phyloP scores from a whole-genome alignment of 2,113 vertebrate genomes.

The Donacobius atricapilla region DNA sequence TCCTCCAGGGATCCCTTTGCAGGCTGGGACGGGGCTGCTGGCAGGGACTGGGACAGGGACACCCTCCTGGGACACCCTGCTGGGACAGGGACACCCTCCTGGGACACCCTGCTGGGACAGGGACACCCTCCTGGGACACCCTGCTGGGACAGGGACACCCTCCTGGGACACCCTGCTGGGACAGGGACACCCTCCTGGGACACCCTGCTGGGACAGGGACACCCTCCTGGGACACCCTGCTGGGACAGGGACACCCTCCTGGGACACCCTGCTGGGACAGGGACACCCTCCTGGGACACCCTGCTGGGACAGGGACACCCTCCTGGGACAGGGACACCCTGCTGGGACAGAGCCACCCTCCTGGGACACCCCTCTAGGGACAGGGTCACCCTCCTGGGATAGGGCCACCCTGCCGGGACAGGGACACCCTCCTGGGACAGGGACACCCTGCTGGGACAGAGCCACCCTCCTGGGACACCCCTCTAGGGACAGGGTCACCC shows the following conservation, averaged over 20 bases:
- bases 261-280: not conserved
- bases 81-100: not conserved
- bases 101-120: not conserved
- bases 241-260: rapidly evolving
- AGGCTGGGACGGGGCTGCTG: not conserved
- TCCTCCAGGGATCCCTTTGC: not conserved
- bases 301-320: no score
- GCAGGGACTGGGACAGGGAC: no score
- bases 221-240: not conserved
- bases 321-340: not conserved
- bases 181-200: not conserved
- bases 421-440: not conserved
- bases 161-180: no score
- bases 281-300: no score
- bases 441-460: no score
- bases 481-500: not conserved
- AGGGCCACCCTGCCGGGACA: no score
- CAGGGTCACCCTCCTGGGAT: no score
- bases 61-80: not conserved
- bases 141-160: no score
- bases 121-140: not conserved
- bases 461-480: no score
- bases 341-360: not conserved
- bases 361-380: no score
- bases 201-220: not conserved